Conservation (phyloP, 2,888 invertebrate species). For the Dolichopus griseipennis region DNA sequence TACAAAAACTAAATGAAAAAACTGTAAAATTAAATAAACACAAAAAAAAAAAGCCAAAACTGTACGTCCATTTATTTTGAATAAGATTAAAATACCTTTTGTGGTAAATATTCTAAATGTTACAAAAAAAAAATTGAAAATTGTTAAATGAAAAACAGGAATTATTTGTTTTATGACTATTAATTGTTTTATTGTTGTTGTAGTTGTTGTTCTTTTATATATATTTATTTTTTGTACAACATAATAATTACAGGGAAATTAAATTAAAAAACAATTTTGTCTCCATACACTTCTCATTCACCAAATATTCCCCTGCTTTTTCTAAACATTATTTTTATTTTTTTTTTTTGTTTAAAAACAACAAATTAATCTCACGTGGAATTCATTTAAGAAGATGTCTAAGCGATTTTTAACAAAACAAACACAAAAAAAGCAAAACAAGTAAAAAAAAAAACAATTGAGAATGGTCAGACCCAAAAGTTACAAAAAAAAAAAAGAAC, state of each 20-base stretch:
- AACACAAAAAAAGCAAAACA: background rate
- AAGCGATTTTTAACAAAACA: background rate
- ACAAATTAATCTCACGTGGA: conserved; percentile 5
- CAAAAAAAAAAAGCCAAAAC: no score
- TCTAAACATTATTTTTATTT: background rate
- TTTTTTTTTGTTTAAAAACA: background rate
- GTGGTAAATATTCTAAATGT: no score
- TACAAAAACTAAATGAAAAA: no score
- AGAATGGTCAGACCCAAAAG: background rate
- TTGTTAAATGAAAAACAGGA: no score
- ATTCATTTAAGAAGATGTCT: background rate
- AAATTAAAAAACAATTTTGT: conserved; percentile 1
- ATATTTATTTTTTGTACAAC: no score
- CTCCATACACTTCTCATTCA: background rate
- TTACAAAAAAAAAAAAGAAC: background rate
- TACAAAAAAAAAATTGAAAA: no score
- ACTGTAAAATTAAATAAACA: no score
- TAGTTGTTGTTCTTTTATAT: no score
- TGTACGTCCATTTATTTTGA: no score
- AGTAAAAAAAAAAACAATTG: background rate
- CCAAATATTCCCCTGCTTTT: background rate
- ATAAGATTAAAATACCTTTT: no score
- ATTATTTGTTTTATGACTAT: no score
- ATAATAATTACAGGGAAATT: background rate
- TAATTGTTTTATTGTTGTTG: no score